These are phyloP conservation scores for Temnothorax unifasciatus DNA, from an alignment of 2,888 invertebrate species.

Conservation along the genomic window DNA sequence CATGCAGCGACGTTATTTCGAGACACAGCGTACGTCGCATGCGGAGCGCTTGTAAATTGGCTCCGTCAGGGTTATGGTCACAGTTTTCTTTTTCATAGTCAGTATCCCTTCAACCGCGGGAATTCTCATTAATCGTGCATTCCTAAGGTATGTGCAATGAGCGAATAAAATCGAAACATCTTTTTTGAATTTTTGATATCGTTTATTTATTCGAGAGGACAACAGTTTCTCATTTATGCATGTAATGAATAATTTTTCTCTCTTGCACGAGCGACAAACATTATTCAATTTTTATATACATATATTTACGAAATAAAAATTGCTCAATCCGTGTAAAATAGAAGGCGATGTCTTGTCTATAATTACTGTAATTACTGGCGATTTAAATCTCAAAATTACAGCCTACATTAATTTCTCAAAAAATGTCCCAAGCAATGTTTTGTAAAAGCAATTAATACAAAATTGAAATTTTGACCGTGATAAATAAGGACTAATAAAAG, in stretches of 20 bases:
- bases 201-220: background rate
- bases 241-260: background rate
- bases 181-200: background rate
- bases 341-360: background rate
- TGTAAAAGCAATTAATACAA: background rate
- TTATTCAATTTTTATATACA: background rate
- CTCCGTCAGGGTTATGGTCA: slow-evolving; percentile 68
- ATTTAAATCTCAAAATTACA: background rate
- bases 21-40: slow-evolving; percentile 60
- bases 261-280: background rate
- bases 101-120: slow-evolving; percentile 73
- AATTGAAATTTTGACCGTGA: background rate
- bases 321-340: background rate
- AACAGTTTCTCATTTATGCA: background rate
- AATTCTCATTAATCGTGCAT: slow-evolving; percentile 80
- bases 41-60: slow-evolving; percentile 66
- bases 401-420: background rate
- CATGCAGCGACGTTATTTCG: slow-evolving; percentile 41
- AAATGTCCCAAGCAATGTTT: background rate
- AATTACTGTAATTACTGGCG: background rate
- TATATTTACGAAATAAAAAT: background rate
- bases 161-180: background rate
- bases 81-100: slow-evolving; percentile 70
- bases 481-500: background rate
- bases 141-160: slow-evolving; percentile 54